Conservation (phyloP, 2,888 invertebrate genomes). For the Zeuzera pyrina region DNA sequence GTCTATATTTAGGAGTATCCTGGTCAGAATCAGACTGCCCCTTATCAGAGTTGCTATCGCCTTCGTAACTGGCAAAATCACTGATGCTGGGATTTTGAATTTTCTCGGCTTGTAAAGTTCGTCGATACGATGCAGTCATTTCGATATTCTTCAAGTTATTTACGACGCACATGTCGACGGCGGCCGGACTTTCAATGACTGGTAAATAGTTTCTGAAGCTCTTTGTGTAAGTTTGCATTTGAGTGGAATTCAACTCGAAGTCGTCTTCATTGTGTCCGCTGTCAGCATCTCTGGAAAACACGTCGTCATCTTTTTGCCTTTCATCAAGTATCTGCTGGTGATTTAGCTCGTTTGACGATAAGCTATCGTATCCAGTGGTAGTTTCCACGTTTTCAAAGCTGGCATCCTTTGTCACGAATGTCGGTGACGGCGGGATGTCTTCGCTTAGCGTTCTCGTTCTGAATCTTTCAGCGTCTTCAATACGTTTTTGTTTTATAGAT, state of each 20-base stretch:
- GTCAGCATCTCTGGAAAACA: conserved; percentile 47
- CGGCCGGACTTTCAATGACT: conserved; percentile 57
- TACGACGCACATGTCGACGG: conserved; percentile 57
- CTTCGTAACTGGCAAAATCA: conserved; percentile 68
- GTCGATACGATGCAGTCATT: conserved; percentile 49
- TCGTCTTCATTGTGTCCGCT: conserved; percentile 84
- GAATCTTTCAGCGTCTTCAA: conserved; percentile 81
- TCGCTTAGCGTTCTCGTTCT: conserved; percentile 80
- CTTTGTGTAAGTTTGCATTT: conserved; percentile 74
- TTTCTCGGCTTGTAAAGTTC: conserved; percentile 26
- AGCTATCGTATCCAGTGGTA: conserved; percentile 62
- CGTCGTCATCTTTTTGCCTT: conserved; percentile 32
- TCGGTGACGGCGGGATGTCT: conserved; percentile 64
- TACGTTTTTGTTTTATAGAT: conserved; percentile 70
- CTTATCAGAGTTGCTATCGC: conserved; percentile 73
- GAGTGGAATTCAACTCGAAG: conserved; percentile 75
- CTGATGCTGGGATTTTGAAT: conserved; percentile 44
- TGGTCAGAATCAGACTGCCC: conserved; percentile 59
- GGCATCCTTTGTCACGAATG: conserved; percentile 56
- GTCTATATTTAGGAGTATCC: conserved; percentile 35
- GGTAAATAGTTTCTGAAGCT: conserved; percentile 65
- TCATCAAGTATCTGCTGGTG: conserved; percentile 49
- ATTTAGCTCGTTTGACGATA: conserved; percentile 56
- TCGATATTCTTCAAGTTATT: conserved; percentile 65
- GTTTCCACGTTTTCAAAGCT: conserved; percentile 62